Evolutionary conservation across 2,797 vertebrate species (phyloP), one percentile per base, ranked within the genome.

Genomic region (Cichlasoma orientale): DNA sequence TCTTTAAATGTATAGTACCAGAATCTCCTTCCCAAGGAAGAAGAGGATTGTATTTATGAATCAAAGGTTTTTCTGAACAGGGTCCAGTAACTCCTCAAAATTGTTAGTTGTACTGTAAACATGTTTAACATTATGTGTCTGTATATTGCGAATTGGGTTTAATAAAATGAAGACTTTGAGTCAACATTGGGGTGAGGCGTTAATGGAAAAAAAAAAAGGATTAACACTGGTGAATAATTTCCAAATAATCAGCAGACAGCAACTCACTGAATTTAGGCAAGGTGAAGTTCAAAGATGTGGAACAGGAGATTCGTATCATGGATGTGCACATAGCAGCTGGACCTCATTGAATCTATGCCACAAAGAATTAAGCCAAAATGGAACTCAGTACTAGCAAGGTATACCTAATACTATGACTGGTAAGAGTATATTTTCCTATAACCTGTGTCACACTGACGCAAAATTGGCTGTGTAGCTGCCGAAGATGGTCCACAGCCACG

Each of bases 121-220:
- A 74, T 85, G 84, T 92, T 84, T 89, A 61, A 90, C 86, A 83
- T 79, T 78, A 85, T 88, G 77, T 93, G 73, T 93, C 79, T 92
- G 88, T 89, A 87, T 88, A 88, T 86, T 21, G 76, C 82, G 85
- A 83, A 88, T 88, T 84, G 87, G 86, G 81, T 91, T 79, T 76
- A 84, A 79, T 80, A 87, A 88, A 92, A 82, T 78, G 0, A 74
- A 71, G 16, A 74, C 36, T 38, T 66, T 38, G 61, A 27, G 19
- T 66, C 0, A 16, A 66, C 3, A 5, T 0, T 27, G 23, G 23
- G 16, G 10, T 50, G 16, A 50, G 61, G 41, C 8, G 1, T 50
- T 47, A 47, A 66, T 66, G 47, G 27, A 66, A 44, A 11, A 10
- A 11, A 38, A 38, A 41, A 7, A 33, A 61, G 36, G 10, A 47